A percentile compares a stretch with the other conserved stretches of the same genome.
These are phyloP conservation scores for Sciurus carolinensis DNA, from an alignment of 2,797 vertebrate genomes.

Conservation along the genomic window DNA sequence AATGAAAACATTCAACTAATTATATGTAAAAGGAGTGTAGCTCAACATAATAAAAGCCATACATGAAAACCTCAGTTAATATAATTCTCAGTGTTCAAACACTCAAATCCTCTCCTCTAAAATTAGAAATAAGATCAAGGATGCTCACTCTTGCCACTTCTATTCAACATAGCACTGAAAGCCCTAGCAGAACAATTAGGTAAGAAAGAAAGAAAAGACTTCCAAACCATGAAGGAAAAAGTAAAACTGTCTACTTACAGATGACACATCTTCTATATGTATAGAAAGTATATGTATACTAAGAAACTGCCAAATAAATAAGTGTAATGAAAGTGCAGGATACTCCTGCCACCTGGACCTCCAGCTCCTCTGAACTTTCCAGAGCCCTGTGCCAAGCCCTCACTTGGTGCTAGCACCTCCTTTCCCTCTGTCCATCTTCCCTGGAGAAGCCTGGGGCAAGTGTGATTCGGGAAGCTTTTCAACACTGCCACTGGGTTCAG, in stretches of 20 bases:
- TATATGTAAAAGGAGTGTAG: not conserved
- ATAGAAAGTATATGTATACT: not conserved
- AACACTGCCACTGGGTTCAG: no score
- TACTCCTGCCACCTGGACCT: no score
- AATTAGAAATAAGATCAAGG: not conserved
- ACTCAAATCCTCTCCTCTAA: not conserved
- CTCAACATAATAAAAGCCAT: not conserved
- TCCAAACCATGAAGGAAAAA: not conserved
- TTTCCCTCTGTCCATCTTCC: no score
- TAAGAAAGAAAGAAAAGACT: not conserved
- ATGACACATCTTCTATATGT: not conserved
- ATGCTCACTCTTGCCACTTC: not conserved
- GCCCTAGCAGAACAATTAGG: no score
- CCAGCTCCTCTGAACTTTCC: no score
- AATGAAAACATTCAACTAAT: not conserved
- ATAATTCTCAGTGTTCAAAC: not conserved
- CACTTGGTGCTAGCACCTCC: no score
- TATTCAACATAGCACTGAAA: not conserved
- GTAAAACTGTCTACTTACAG: not conserved
- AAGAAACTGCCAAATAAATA: not conserved
- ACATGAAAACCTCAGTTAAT: not conserved
- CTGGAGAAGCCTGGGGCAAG: no score
- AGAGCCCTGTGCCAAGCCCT: no score
- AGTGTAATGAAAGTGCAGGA: not conserved
- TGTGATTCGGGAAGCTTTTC: no score